phyloP scores from a whole-genome alignment of 2,113 vertebrate species.

The Polypterus senegalus region DNA sequence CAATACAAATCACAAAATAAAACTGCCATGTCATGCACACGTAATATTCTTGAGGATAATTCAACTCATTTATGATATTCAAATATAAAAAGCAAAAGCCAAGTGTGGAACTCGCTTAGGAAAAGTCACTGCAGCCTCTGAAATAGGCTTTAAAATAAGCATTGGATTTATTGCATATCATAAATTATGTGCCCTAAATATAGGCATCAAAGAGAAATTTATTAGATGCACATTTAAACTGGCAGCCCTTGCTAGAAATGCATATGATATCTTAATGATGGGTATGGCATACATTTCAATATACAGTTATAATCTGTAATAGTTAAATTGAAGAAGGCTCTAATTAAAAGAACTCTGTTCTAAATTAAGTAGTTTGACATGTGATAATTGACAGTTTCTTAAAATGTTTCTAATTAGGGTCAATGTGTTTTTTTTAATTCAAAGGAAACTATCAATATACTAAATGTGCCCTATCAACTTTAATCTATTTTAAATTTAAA shows the following conservation, averaged over 20 bases:
- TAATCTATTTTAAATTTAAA: conserved; percentile 48
- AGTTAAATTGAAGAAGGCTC: conserved; percentile 61
- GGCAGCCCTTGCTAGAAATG: conserved; percentile 32
- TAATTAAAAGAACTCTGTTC: conserved; percentile 72
- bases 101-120: conserved; percentile 69
- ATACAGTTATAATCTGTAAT: conserved; percentile 21
- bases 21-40: too few relatives aligned
- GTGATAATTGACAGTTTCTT: conserved; percentile 72
- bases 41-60: too few relatives aligned
- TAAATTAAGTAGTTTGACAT: conserved; percentile 71
- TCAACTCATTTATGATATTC: too few relatives aligned
- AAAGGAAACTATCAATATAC: conserved; percentile 71
- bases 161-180: conserved; percentile 62
- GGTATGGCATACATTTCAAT: conserved; percentile 51
- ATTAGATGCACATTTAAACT: conserved; percentile 51
- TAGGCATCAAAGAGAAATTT: conserved; percentile 64
- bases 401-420: conserved; percentile 74
- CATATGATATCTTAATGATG: conserved; percentile 58
- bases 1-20: too few relatives aligned
- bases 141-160: conserved; percentile 51
- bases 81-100: conserved; percentile 29
- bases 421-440: conserved; percentile 75
- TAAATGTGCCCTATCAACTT: conserved; percentile 67
- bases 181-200: conserved; percentile 87
- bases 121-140: conserved; percentile 58